Conservation (phyloP, 2,797 vertebrate genomes). For the Neosalanx taihuensis region DNA sequence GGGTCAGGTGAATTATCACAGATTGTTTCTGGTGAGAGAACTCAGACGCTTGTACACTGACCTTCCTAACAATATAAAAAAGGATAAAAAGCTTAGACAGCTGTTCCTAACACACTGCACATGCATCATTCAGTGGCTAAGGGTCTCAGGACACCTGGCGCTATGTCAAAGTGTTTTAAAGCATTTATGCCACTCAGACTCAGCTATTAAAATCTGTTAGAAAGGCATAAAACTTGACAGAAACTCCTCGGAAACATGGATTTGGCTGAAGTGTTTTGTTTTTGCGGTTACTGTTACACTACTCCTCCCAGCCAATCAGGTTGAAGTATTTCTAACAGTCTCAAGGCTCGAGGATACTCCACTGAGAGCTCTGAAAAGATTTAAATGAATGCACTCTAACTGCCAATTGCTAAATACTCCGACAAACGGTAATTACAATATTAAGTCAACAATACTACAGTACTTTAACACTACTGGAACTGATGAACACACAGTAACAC, state of each 20-base stretch:
- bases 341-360: conserved; percentile 28
- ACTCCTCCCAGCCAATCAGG: conserved; percentile 34
- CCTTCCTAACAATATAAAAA: conserved; percentile 22
- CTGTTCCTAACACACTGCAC: conserved; percentile 76
- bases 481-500: background rate
- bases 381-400: background rate
- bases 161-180: conserved; percentile 79
- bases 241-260: conserved; percentile 71
- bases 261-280: conserved; percentile 75
- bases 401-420: too few species aligned
- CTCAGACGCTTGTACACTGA: conserved; percentile 39
- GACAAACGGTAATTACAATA: background rate
- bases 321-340: too few species aligned
- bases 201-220: conserved; percentile 73
- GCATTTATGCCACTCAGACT: conserved; percentile 71
- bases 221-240: conserved; percentile 75
- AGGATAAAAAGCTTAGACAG: conserved; percentile 60
- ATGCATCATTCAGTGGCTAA: conserved; percentile 76
- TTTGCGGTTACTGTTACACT: conserved; percentile 63
- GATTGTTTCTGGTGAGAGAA: conserved; percentile 36
- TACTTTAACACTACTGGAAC: too few species aligned
- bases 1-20: conserved; percentile 39
- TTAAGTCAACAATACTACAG: background rate
- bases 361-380: conserved; percentile 18
- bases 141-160: conserved; percentile 66